Conservation (phyloP, 2,797 vertebrate genomes). For the Melanotaenia trifasciata region DNA sequence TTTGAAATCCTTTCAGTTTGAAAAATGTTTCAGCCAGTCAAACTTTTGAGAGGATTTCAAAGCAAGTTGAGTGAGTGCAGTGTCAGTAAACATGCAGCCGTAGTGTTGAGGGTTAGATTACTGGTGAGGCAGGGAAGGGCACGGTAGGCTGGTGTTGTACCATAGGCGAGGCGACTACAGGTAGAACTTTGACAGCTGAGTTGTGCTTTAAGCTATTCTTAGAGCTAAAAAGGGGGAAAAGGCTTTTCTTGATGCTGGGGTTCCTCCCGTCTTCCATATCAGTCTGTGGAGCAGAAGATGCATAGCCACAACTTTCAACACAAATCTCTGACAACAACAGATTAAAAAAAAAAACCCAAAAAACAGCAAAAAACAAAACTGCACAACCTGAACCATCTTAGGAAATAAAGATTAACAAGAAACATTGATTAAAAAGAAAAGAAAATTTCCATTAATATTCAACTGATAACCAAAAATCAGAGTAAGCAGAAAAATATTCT, state of each 20-base stretch:
- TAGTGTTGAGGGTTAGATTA: conserved; percentile 77
- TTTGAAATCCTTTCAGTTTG: conserved; percentile 71
- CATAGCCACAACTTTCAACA: conserved; percentile 79
- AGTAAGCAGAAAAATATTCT: not conserved
- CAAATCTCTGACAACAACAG: conserved; percentile 39
- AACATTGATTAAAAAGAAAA: not conserved
- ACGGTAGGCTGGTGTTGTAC: conserved; percentile 86
- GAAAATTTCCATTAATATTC: not conserved
- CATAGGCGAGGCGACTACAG: conserved; percentile 97
- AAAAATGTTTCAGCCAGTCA: conserved; percentile 7
- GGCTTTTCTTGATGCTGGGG: conserved; percentile 99
- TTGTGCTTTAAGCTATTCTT: conserved; percentile 99
- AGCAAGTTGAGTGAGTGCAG: conserved; percentile 38
- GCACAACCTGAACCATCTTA: conserved; percentile 10
- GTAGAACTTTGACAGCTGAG: conserved; percentile 97
- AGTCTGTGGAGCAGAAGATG: conserved; percentile 97
- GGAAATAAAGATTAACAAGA: not conserved
- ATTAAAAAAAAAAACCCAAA: not conserved
- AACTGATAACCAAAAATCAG: not conserved
- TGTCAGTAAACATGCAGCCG: conserved; percentile 83
- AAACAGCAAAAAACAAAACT: not conserved
- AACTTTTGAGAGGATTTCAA: conserved; percentile 69
- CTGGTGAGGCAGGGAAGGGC: conserved; percentile 85
- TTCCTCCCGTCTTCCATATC: conserved; percentile 94
- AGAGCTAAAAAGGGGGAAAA: conserved; percentile 99